These are phyloP conservation scores for Erythrolamprus reginae DNA, from an alignment of 2,113 vertebrate species.

Conservation along the genomic window DNA sequence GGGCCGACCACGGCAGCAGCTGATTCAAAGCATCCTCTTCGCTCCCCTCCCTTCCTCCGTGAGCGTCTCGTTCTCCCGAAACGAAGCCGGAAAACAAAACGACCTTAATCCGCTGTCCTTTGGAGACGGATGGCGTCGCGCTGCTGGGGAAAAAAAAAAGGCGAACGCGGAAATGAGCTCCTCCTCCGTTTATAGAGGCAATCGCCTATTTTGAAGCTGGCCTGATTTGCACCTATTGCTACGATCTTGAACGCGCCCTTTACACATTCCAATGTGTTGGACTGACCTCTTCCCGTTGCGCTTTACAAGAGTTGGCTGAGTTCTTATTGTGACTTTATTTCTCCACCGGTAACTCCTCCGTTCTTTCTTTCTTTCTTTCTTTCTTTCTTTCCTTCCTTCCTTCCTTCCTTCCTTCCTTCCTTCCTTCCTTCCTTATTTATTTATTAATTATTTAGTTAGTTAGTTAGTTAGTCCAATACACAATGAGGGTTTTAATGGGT, in stretches of 20 bases:
- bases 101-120: background rate
- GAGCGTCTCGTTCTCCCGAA: background rate
- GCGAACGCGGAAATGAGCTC: background rate
- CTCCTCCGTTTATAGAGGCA: background rate
- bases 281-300: background rate
- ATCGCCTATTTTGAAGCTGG: background rate
- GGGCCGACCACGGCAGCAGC: background rate
- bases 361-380: no score
- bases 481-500: no score
- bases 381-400: no score
- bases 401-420: no score
- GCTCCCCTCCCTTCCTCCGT: background rate
- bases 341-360: no score
- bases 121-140: background rate
- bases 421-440: no score
- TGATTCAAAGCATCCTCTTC: conserved; percentile 5
- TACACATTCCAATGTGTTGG: background rate
- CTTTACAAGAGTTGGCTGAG: conserved; percentile 5
- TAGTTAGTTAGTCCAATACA: no score
- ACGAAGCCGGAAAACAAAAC: background rate
- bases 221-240: background rate
- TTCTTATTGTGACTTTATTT: conserved; percentile 23
- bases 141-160: background rate
- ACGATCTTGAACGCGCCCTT: background rate
- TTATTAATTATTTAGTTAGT: no score